A percentile compares a stretch with the other conserved stretches of the same genome.
These are phyloP conservation scores for Syngnathoides biaculeatus DNA, from an alignment of 2,113 vertebrate genomes.

Conservation along the genomic window DNA sequence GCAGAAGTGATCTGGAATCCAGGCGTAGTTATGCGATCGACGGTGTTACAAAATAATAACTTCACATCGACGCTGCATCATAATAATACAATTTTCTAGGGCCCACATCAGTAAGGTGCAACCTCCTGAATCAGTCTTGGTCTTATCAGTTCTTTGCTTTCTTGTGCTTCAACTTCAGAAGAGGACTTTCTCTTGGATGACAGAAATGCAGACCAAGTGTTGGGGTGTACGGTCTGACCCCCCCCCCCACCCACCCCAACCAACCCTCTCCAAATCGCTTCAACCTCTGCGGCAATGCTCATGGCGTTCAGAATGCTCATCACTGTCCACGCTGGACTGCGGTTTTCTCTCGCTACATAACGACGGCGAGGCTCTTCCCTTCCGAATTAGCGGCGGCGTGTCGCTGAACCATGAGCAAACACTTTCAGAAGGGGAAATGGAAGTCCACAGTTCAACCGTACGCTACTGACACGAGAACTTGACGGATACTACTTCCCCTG, in stretches of 20 bases:
- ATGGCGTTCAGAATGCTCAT: too few relatives aligned
- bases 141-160: too few relatives aligned
- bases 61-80: not conserved
- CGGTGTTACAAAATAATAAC: conserved; percentile 36
- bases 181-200: too few relatives aligned
- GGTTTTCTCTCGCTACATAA: not conserved
- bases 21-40: too few relatives aligned
- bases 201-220: too few relatives aligned
- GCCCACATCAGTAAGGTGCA: too few relatives aligned
- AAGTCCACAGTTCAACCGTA: not conserved
- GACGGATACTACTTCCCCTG: conserved; percentile 14
- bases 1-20: conserved; percentile 25
- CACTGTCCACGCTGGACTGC: not conserved
- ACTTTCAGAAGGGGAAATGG: conserved; percentile 19
- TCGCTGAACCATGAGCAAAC: not conserved
- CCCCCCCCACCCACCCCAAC: too few relatives aligned
- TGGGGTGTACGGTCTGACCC: too few relatives aligned
- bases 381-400: not conserved
- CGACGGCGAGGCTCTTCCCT: not conserved
- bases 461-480: conserved; percentile 10
- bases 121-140: too few relatives aligned
- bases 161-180: too few relatives aligned
- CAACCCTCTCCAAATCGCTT: too few relatives aligned
- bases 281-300: too few relatives aligned
- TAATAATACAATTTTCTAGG: not conserved